These are phyloP conservation scores for Pandemis corylana DNA, from an alignment of 2,888 invertebrate species.

Conservation along the genomic window DNA sequence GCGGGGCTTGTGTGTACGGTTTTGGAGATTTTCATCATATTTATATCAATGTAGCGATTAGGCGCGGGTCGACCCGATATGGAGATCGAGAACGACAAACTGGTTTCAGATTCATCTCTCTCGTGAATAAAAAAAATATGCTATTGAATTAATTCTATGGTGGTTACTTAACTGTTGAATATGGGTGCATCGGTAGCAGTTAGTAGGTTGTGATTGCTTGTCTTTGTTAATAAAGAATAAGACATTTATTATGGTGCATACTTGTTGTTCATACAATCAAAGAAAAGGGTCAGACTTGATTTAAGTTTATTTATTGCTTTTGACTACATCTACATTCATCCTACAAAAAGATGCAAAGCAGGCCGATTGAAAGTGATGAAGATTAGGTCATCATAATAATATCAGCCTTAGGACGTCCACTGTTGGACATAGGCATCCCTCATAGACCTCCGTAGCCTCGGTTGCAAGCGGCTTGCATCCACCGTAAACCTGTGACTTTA, in stretches of 20 bases:
- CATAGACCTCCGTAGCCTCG: no score
- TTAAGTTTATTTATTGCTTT: no score
- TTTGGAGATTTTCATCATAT: slow-evolving; percentile 70
- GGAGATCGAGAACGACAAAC: slow-evolving; percentile 68
- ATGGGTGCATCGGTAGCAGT: slow-evolving; percentile 47
- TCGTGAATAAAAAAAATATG: slow-evolving; percentile 69
- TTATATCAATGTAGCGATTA: slow-evolving; percentile 72
- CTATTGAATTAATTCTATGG: slow-evolving; percentile 68
- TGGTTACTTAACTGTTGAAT: slow-evolving; percentile 70
- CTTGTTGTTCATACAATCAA: no score
- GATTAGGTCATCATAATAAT: no score
- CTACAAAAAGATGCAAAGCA: no score
- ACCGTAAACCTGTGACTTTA: no score
- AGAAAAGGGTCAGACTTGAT: no score
- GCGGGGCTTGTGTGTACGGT: slow-evolving; percentile 74
- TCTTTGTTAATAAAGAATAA: slow-evolving; percentile 16
- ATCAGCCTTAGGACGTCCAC: no score
- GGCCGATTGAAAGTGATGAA: no score
- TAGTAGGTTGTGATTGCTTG: neutral
- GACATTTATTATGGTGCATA: slow-evolving; percentile 10
- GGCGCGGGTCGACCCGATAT: slow-evolving; percentile 58
- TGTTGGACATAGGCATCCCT: no score
- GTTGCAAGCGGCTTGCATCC: no score
- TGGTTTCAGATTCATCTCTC: slow-evolving; percentile 68
- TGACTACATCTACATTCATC: no score